A percentile compares a stretch with the other conserved stretches of the same genome.
Evolutionary conservation across 1,140 invertebrate species (phyloP).

Genomic region (Drosophila kanapiae): DNA sequence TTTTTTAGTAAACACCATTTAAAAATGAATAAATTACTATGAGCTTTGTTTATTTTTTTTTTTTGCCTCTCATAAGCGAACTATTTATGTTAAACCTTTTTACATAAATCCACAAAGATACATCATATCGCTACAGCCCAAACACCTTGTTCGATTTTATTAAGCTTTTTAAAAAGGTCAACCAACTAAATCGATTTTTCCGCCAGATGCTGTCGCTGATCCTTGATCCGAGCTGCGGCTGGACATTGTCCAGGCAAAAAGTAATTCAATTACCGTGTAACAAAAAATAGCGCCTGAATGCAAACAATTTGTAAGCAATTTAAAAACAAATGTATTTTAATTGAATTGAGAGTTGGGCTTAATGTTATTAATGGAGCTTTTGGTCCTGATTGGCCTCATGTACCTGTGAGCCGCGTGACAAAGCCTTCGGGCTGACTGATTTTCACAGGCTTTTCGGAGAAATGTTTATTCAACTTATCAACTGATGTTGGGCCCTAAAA

Average conservation of each 20-base stretch:
- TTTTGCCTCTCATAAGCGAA: neutral
- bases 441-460: slow-evolving; percentile 1
- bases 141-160: slow-evolving; percentile 4
- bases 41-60: neutral
- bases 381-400: slow-evolving; percentile 37
- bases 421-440: neutral
- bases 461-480: slow-evolving; percentile 16
- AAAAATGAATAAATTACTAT: slow-evolving; percentile 7
- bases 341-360: slow-evolving; percentile 66
- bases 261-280: slow-evolving; percentile 69
- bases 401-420: neutral
- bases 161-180: slow-evolving; percentile 11
- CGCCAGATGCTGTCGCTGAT: slow-evolving; percentile 34
- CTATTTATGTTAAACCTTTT: slow-evolving; percentile 1
- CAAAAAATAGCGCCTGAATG: slow-evolving; percentile 48
- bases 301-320: slow-evolving; percentile 70
- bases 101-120: slow-evolving; percentile 24
- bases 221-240: slow-evolving; percentile 44
- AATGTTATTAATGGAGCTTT: slow-evolving; percentile 61
- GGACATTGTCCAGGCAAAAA: slow-evolving; percentile 52
- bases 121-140: neutral
- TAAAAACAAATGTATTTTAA: slow-evolving; percentile 70
- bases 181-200: slow-evolving; percentile 44
- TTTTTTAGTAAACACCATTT: neutral
- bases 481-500: no score